Evolutionary conservation across 2,113 vertebrate species (phyloP), one percentile per base, ranked within the genome.

Genomic region (Pedionomus torquatus): DNA sequence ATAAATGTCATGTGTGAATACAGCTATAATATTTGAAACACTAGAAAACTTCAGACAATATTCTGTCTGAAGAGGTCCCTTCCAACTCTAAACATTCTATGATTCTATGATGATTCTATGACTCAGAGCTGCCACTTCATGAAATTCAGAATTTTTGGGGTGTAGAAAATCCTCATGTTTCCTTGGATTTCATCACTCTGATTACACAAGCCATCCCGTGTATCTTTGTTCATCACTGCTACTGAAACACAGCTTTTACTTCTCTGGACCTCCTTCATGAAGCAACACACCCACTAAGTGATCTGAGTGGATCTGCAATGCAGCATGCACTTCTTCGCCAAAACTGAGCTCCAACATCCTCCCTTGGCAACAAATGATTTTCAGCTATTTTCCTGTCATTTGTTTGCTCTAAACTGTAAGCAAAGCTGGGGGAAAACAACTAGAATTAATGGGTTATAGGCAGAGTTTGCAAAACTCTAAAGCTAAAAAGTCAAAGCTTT

Each of bases 1-100:
- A 80, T 35, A 9, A 84, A 54, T 0, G 0, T 10, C 13, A 2
- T 41, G 23, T 7, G 3, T 48, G 16, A 78, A 55, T 28, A 54
- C 0, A 1, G 16, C 10, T 41, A 4, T 6, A 24, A 51, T 43
- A 26, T 49, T 87, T 80, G 41, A 77, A 71, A 80, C 79, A 25
- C 39, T 35, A 44, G 63, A 78, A 65, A 41, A 6, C 4, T 37
- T 31, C 16, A 19, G 41, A 17, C 9, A 37, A 16, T 39, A 24
- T 35, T 65, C n/a, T n/a, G n/a, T n/a, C n/a, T n/a, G n/a, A n/a
- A n/a, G n/a, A n/a, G n/a, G n/a, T n/a, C n/a, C n/a, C n/a, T n/a
- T n/a, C n/a, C n/a, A n/a, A n/a, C n/a, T n/a, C n/a, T n/a, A n/a
- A n/a, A n/a, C n/a, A n/a, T n/a, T n/a, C n/a, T n/a, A n/a, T n/a